Percentiles rank a stretch among this genome's conserved stretches.
Conservation (phyloP, 2,888 invertebrate genomes). For the Diadromus collaris region DNA sequence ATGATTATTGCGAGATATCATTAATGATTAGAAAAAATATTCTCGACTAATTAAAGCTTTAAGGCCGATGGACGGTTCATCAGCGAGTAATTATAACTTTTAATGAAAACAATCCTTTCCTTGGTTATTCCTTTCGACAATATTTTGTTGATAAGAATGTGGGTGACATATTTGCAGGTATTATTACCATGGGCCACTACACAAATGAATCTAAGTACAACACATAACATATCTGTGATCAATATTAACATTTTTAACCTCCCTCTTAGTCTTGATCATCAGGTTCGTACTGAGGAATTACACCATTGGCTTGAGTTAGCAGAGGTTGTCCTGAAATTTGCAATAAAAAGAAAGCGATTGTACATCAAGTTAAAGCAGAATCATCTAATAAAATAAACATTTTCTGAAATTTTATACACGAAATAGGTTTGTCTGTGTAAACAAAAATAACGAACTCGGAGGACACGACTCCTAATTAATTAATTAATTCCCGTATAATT, state of each 20-base stretch:
- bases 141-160: not conserved
- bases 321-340: not conserved
- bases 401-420: not conserved
- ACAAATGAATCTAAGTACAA: not conserved
- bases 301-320: not conserved
- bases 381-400: not conserved
- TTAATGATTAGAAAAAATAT: not conserved
- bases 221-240: not conserved
- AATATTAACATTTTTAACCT: not conserved
- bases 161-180: not conserved
- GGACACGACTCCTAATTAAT: no score
- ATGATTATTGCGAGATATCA: not conserved
- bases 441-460: no score
- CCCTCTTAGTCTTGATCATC: not conserved
- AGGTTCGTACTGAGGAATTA: not conserved
- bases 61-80: not conserved
- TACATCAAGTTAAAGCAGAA: not conserved
- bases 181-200: not conserved
- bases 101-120: not conserved
- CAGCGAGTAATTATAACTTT: not conserved
- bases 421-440: not conserved
- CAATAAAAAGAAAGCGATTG: not conserved
- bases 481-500: no score
- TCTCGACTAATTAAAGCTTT: not conserved
- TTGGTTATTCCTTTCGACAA: not conserved